Base-by-base conservation (phyloP, 2,113 vertebrate genomes). In the Silurus glanis region DNA sequence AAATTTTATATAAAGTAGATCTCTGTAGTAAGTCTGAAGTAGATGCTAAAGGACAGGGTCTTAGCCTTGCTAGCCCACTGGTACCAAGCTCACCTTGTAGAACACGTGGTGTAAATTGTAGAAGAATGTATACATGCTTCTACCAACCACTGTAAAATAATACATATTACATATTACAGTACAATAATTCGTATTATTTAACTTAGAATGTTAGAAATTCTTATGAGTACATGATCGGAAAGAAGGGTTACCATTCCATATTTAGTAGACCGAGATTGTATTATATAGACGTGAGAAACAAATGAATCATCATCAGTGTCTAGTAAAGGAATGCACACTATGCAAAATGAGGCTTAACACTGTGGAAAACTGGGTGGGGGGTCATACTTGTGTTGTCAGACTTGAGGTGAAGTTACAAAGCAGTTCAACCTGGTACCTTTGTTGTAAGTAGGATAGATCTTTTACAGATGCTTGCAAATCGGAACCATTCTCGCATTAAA, bases 401-500 rank as follows among this genome's bases (percentile, higher is more conserved):
- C 78, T 79, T 47, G 13, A 49, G 19, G 86, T 78, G 86, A 91
- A 58, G 78, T 91, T 89, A 88, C 87, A 67, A 90, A 87, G 78
- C 17, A n/a, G 53, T 87, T 82, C 87, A 85, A 89, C 87, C 55
- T 13, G 8, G 45, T 87, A 85, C 85, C 88, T 51, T 12, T 66
- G 83, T 83, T 69, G 83, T 82, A 75, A 58, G 45, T 89, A 88
- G 82, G 88, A 89, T 89, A 85, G 82, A 84, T 89, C 86, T 91
- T 92, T 92, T 88, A 91, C 62, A 86, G 67, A 90, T 82, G 62
- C 79, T 75, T 21, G 90, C 90, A 64, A 90, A 91, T 92, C 37
- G 88, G 83, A 88, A 82, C 62, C 85, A 25, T 88, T 90, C 28
- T 59, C 23, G 74, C 56, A 37, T 14, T 37, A 17, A 84, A 82